phyloP scores from a whole-genome alignment of 2,113 vertebrate genomes.

The Pongo pygmaeus region DNA sequence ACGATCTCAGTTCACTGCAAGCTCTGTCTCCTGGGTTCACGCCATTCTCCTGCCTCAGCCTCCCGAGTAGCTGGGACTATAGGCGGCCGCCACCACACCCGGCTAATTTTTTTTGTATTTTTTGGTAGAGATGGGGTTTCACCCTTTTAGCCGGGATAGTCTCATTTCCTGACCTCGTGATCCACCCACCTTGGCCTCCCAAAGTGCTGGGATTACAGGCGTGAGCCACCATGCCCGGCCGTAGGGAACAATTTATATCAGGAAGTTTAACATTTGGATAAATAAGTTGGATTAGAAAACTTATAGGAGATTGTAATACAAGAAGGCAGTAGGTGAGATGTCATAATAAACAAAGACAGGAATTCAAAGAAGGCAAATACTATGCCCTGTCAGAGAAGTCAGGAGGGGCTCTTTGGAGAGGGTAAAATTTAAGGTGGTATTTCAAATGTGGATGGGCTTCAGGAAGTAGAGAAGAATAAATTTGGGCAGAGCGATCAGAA shows the following conservation, averaged over 20 bases:
- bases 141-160: too few species aligned
- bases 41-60: too few species aligned
- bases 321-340: neutral
- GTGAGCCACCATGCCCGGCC: too few species aligned
- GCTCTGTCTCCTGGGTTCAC: too few species aligned
- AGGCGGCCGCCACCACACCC: too few species aligned
- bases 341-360: neutral
- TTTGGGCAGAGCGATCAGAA: neutral
- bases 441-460: neutral
- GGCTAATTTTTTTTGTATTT: too few species aligned
- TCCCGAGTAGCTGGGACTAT: too few species aligned
- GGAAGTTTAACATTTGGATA: neutral
- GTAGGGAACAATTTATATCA: neutral
- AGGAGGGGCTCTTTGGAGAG: neutral
- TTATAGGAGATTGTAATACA: neutral
- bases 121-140: too few species aligned
- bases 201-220: too few species aligned
- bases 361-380: neutral
- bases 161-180: too few species aligned
- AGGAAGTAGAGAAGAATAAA: neutral
- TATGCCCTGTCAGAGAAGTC: neutral
- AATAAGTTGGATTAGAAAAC: neutral
- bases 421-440: rapidly evolving
- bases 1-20: too few species aligned
- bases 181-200: too few species aligned